Evolutionary conservation across 2,113 vertebrate genomes (phyloP).

Genomic region (Sebastes fasciatus): DNA sequence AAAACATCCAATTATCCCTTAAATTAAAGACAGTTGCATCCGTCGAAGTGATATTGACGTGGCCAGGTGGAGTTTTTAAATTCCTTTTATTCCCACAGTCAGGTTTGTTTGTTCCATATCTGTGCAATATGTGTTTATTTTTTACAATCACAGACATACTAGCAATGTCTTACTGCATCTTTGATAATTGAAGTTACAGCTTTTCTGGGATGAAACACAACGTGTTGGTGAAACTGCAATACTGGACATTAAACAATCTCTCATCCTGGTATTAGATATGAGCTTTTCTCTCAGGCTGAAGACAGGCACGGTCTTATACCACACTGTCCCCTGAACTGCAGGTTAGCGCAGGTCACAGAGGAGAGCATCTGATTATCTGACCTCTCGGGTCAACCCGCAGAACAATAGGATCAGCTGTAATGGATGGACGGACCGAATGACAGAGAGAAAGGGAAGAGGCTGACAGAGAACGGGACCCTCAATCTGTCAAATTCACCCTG

Average conservation of each 20-base stretch:
- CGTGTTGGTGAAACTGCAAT: too few species aligned
- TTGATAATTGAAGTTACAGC: background rate
- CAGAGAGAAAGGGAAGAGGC: conserved; percentile 34
- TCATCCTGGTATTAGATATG: conserved; percentile 15
- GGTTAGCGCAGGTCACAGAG: conserved; percentile 70
- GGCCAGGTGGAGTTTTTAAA: background rate
- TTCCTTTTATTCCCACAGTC: background rate
- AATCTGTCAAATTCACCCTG: conserved; percentile 50
- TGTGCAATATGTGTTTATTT: background rate
- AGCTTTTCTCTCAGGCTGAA: conserved; percentile 40
- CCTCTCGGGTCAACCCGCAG: conserved; percentile 68
- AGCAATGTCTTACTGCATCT: background rate
- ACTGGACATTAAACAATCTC: too few species aligned
- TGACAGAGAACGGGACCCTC: conserved; percentile 37
- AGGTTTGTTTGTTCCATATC: background rate
- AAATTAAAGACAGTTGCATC: conserved; percentile 4
- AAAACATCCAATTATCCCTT: conserved; percentile 27
- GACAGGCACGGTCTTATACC: conserved; percentile 27
- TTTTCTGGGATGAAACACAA: too few species aligned
- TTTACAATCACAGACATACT: background rate
- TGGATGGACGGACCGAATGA: conserved; percentile 65
- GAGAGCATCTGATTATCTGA: conserved; percentile 79
- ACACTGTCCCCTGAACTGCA: conserved; percentile 61
- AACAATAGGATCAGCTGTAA: conserved; percentile 78
- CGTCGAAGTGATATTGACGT: conserved; percentile 13